phyloP scores from a whole-genome alignment of 2,797 vertebrate genomes.

The Rhinella marina region DNA sequence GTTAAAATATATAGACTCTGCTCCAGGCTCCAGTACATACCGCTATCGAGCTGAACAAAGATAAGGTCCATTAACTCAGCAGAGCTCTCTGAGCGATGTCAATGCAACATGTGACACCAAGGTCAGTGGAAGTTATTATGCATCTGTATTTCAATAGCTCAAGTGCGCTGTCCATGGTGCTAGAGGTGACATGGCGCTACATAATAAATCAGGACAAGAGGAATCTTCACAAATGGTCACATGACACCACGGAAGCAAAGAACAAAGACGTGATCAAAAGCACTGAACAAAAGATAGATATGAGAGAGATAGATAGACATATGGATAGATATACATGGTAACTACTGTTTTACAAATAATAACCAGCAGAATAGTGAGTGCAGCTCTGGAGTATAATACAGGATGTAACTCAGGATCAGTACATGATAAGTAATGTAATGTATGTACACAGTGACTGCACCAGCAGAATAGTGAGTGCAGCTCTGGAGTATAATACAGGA shows the following conservation, averaged over 20 bases:
- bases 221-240: neutral
- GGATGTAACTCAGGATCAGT: too few species aligned
- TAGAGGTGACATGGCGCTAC: neutral
- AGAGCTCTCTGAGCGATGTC: neutral
- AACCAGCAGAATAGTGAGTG: too few species aligned
- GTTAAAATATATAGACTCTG: neutral
- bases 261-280: neutral
- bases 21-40: neutral
- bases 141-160: slow-evolving; percentile 16
- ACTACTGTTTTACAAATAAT: too few species aligned
- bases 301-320: too few species aligned
- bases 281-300: too few species aligned
- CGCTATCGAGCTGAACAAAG: neutral
- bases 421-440: too few species aligned
- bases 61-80: slow-evolving; percentile 9
- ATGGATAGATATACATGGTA: too few species aligned
- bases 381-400: too few species aligned
- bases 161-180: neutral
- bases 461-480: too few species aligned
- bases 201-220: neutral
- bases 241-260: neutral
- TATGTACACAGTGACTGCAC: too few species aligned
- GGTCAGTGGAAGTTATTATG: slow-evolving; percentile 25
- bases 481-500: too few species aligned
- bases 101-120: neutral